These are phyloP conservation scores for Eupithecia vulgata DNA, from an alignment of 2,888 invertebrate genomes.

Conservation along the genomic window DNA sequence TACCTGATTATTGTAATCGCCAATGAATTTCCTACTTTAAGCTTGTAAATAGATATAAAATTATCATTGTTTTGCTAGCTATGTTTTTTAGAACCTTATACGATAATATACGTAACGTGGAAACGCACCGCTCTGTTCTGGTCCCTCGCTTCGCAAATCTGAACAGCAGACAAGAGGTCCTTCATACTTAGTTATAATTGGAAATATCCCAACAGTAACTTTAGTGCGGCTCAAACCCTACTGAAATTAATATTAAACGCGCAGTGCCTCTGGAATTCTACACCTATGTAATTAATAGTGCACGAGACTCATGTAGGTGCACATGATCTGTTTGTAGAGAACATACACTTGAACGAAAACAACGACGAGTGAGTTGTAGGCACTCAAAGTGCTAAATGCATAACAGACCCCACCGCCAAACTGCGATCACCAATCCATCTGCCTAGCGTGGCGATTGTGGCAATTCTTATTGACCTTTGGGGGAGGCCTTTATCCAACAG, in stretches of 20 bases:
- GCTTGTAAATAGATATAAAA: too few relatives aligned
- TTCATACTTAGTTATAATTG: slow-evolving; percentile 33
- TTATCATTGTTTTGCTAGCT: too few relatives aligned
- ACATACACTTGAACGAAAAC: neutral
- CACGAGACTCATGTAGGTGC: neutral
- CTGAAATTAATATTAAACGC: neutral
- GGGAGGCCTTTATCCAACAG: neutral
- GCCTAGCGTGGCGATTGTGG: neutral
- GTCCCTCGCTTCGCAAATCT: slow-evolving; percentile 25
- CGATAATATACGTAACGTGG: slow-evolving; percentile 4
- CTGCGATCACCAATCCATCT: neutral
- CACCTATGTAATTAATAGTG: slow-evolving; percentile 5
- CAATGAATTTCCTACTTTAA: too few relatives aligned
- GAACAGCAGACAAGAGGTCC: slow-evolving; percentile 30
- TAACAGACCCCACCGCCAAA: neutral
- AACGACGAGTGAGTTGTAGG: neutral
- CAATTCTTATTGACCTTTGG: neutral
- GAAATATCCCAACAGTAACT: slow-evolving; percentile 27
- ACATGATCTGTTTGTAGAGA: slow-evolving; percentile 1
- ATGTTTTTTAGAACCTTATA: neutral
- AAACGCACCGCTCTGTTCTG: slow-evolving; percentile 9
- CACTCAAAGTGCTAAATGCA: neutral
- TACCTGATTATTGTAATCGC: too few relatives aligned
- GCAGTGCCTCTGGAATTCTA: neutral
- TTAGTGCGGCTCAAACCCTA: slow-evolving; percentile 1